These are phyloP conservation scores for Telmatochromis brachygnathus DNA, from an alignment of 2,113 vertebrate species.

Conservation along the genomic window DNA sequence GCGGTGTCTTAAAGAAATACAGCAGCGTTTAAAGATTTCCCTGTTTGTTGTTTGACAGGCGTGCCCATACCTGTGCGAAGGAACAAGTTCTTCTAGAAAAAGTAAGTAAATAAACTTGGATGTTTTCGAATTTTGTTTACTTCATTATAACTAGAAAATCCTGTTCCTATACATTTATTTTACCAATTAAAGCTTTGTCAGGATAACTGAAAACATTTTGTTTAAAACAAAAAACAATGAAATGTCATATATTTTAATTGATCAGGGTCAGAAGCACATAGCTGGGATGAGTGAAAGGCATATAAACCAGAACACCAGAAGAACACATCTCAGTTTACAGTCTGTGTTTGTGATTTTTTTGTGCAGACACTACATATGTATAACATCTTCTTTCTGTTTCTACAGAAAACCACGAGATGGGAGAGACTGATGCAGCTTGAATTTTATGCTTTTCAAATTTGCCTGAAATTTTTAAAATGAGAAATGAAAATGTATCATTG, in stretches of 20 bases:
- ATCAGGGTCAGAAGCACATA: rapidly evolving
- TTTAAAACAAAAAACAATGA: not conserved
- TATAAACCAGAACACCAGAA: not conserved
- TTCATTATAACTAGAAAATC: not conserved
- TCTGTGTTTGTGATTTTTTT: not conserved
- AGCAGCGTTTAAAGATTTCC: not conserved
- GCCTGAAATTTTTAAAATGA: not conserved
- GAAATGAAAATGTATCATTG: not conserved
- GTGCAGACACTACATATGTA: not conserved
- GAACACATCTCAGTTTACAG: not conserved
- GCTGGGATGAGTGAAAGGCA: not conserved
- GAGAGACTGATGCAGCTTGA: not conserved
- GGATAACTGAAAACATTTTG: not conserved
- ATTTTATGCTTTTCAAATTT: not conserved
- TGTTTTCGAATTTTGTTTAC: not conserved
- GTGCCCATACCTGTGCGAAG: rapidly evolving
- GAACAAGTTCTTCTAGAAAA: not conserved
- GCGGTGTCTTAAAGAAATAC: not conserved
- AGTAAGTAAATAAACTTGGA: not conserved
- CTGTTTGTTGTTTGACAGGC: not conserved
- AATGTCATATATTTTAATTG: not conserved
- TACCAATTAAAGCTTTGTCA: not conserved
- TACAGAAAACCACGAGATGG: not conserved
- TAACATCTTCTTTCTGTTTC: not conserved
- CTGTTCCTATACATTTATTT: not conserved